Evolutionary conservation across 2,888 invertebrate genomes (phyloP).

Genomic region (Thyatira batis): DNA sequence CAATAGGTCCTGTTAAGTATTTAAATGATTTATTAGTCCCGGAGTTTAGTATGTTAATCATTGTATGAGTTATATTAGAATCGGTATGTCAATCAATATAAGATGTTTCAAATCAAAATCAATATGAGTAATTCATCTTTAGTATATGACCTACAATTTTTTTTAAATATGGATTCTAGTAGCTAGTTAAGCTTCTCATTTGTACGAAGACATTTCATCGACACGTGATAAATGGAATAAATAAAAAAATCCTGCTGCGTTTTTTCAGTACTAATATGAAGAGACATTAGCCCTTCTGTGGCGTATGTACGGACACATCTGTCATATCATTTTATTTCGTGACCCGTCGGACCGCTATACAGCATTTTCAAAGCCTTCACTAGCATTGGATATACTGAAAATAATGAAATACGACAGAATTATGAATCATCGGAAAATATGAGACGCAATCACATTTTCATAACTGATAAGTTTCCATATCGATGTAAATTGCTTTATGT

Average conservation of each 20-base stretch:
- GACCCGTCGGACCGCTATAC: not conserved
- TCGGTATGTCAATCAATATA: too few relatives aligned
- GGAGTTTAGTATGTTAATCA: too few relatives aligned
- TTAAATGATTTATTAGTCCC: too few relatives aligned
- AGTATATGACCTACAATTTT: too few relatives aligned
- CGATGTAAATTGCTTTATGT: not conserved
- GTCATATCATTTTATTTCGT: not conserved
- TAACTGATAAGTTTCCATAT: not conserved
- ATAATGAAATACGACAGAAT: not conserved
- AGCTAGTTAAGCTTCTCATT: too few relatives aligned
- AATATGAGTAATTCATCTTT: too few relatives aligned
- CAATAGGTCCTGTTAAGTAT: too few relatives aligned
- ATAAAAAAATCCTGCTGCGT: not conserved
- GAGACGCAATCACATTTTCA: not conserved
- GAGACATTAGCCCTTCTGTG: not conserved
- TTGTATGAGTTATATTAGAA: too few relatives aligned
- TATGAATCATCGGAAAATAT: constrained; percentile 17
- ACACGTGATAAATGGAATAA: too few relatives aligned
- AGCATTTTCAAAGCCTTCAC: not conserved
- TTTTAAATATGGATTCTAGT: too few relatives aligned
- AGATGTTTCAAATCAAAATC: too few relatives aligned
- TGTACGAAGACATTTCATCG: too few relatives aligned
- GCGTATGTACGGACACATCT: not conserved
- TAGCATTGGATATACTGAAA: not conserved
- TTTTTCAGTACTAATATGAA: not conserved